Evolutionary conservation across 1,140 invertebrate species (phyloP), one percentile per base, ranked within the genome.

Genomic region (Bombus superbus): DNA sequence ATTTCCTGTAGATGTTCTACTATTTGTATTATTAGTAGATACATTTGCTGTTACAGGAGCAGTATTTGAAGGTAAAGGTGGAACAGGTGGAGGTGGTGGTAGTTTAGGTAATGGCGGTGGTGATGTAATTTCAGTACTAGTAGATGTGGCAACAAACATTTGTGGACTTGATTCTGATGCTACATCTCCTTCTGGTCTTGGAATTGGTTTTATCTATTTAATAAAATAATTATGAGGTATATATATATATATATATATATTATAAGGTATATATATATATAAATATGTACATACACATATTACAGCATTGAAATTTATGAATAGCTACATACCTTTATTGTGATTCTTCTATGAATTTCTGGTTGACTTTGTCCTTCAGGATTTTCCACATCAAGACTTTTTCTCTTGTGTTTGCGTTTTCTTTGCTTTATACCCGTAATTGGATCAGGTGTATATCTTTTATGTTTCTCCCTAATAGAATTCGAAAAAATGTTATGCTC

Each of bases 191-290:
- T 97, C 97, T 2, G 97, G 97, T 89, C 97, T 96, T 13, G 97
- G 97, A 89, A 98, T 97, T 2, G 97, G 97, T 93, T 98, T 98
- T 74, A 98, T 98, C 96, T 98, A 93, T 81, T 81, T 9, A 74
- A 38, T 38, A 69, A 64, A 74, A 69, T 8, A 85, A 66, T 66
- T 22, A 72, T 38, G 35, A 85, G 38, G 38, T 62, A 68, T 1
- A 15, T 72, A 73, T 79, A 32, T 53, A 88, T 85, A 15, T 13
- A 13, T 44, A 44, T 13, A 44, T 44, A 44, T 44, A 44, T 44
- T 18, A 75, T 35, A 47, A 84, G 35, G 35, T 59, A 44, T 13
- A 44, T 13, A 47, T 5, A 47, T 18, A 47, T 47, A 57, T 28
- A 76, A 4, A 57, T 25, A 62, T 15, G 47, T 1, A 53, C 18